A percentile compares a stretch with the other conserved stretches of the same genome.
phyloP scores from a whole-genome alignment of 2,888 invertebrate genomes.

The Coleophora deauratella region DNA sequence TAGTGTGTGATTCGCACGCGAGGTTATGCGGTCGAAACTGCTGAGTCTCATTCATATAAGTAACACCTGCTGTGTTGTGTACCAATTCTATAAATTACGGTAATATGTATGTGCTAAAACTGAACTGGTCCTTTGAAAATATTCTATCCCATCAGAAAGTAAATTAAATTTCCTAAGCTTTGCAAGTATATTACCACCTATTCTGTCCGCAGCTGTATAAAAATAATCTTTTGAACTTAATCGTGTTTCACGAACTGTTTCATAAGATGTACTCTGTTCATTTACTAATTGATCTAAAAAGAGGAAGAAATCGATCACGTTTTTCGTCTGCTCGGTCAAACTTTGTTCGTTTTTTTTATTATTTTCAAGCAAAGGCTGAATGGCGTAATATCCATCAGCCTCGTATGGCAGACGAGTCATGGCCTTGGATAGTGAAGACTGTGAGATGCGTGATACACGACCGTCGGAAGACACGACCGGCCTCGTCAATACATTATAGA shows the following conservation, averaged over 20 bases:
- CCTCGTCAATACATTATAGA: not conserved
- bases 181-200: too few species aligned
- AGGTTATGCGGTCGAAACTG: not conserved
- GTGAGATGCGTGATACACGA: slow-evolving; percentile 31
- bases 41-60: too few species aligned
- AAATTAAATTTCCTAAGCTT: too few species aligned
- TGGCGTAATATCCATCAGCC: slow-evolving; percentile 25
- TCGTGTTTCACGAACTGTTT: too few species aligned
- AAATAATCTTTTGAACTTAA: too few species aligned
- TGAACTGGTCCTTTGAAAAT: too few species aligned
- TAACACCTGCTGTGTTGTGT: too few species aligned
- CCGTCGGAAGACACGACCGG: slow-evolving; percentile 23
- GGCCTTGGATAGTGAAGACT: slow-evolving; percentile 29
- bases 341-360: slow-evolving; percentile 5
- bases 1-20: slow-evolving; percentile 20
- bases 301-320: not conserved
- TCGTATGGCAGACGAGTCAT: slow-evolving; percentile 23
- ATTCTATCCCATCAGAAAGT: too few species aligned
- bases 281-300: not conserved
- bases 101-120: too few species aligned
- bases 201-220: too few species aligned
- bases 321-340: not conserved
- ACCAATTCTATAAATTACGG: too few species aligned
- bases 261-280: too few species aligned
- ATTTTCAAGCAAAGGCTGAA: slow-evolving; percentile 15